Evolutionary conservation across 2,888 invertebrate genomes (phyloP), one percentile per base, ranked within the genome.

Genomic region (Schizaphis graminum): DNA sequence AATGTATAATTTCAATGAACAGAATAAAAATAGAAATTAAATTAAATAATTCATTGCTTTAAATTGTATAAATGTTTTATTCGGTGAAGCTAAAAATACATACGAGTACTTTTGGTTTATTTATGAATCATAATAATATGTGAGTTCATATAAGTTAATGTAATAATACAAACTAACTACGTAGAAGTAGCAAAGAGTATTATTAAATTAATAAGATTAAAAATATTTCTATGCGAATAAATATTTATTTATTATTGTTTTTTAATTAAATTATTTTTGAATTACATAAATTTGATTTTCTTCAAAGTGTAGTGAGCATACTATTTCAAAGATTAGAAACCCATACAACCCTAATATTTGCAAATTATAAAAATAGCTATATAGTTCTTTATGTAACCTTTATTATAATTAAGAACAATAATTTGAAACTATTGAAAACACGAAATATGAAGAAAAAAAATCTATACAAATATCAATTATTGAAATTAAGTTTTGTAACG

Each of bases 1-100:
- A 44, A 85, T 26, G 85, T 44, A 85, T 28, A 44, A 85, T 77
- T 77, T 77, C 77, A 35, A 77, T 77, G 77, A 21, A 77, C 8
- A 35, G 77, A 77, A 77, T 77, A 77, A 35, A 77, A 77, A 77
- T 77, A 77, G 21, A 77, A 77, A 77, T 77, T 77, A 77, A 77
- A 77, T 77, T 77, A 77, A 77, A 77, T 77, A 77, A 77, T 77
- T 21, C 77, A 77, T 77, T 77, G 8, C 77, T 41, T 77, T 77
- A 35, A 77, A 21, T 21, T 77, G 16, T 21, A 7, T 35, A 35
- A 35, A 77, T 21, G 8, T 77, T 77, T 35, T 8, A 77, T 77
- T 77, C 21, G 21, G 21, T 8, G 21, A 21, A 77, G 77, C 21
- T 35, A 77, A 77, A 61, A 77, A 77, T 21, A 7, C 35, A 35